A percentile compares a stretch with the other conserved stretches of the same genome.
Conservation (phyloP, 1,140 invertebrate species). For the Diprion similis region DNA sequence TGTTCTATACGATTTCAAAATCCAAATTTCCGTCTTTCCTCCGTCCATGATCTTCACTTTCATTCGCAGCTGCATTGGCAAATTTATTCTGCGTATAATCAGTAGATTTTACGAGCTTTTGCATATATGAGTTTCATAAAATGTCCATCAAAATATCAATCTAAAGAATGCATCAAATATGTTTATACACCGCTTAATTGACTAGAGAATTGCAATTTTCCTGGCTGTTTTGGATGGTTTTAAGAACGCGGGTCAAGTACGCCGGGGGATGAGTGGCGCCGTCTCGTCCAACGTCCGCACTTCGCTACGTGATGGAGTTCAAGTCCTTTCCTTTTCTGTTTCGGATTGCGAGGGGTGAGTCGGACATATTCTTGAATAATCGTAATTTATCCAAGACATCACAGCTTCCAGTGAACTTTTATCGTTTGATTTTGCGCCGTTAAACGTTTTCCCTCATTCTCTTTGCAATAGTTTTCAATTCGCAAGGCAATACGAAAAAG, state of each 20-base stretch:
- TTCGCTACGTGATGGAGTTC: background rate
- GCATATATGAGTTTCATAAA: background rate
- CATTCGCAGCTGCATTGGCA: background rate
- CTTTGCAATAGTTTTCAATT: background rate
- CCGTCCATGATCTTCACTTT: too few relatives aligned
- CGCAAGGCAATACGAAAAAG: background rate
- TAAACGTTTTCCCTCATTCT: background rate
- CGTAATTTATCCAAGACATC: slow-evolving; percentile 7
- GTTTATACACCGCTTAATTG: background rate
- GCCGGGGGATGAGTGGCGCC: slow-evolving; percentile 3
- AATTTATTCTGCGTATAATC: background rate
- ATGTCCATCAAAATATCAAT: background rate
- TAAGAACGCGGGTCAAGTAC: background rate
- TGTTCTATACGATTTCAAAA: too few relatives aligned
- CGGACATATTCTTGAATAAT: background rate
- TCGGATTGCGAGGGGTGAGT: slow-evolving; percentile 12
- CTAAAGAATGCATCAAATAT: background rate
- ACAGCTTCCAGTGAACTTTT: background rate
- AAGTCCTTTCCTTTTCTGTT: slow-evolving; percentile 12
- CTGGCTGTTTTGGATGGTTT: background rate
- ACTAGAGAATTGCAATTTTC: background rate
- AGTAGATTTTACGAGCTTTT: background rate
- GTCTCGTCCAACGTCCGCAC: background rate
- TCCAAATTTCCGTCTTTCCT: too few relatives aligned
- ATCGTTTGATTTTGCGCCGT: background rate